Percentiles rank a stretch among this genome's conserved stretches.
These are phyloP conservation scores for Etheostoma nigrum DNA, from an alignment of 2,797 vertebrate genomes.

Conservation along the genomic window DNA sequence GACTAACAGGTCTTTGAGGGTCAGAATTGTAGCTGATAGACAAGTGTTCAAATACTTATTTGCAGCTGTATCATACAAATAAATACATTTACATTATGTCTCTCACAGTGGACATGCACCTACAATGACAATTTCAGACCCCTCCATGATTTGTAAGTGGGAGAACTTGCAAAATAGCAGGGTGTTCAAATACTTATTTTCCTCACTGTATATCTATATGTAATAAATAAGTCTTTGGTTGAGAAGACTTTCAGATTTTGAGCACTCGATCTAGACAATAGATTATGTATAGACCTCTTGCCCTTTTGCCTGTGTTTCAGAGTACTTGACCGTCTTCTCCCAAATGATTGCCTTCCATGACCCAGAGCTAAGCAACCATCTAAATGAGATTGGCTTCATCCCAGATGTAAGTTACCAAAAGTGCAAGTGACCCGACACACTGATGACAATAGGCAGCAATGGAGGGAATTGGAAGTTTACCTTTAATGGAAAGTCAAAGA, in stretches of 20 bases:
- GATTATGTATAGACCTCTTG: not conserved
- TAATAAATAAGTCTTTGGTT: not conserved
- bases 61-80: too few relatives aligned
- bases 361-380: constrained; percentile 97
- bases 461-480: constrained; percentile 36
- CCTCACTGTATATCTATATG: too few relatives aligned
- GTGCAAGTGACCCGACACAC: constrained; percentile 18
- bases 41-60: too few relatives aligned
- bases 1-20: too few relatives aligned
- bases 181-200: too few relatives aligned
- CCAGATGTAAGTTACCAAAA: constrained; percentile 92
- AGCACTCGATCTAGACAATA: not conserved
- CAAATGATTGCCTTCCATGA: constrained; percentile 99
- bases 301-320: constrained; percentile 79
- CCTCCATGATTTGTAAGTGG: too few relatives aligned
- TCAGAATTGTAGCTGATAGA: too few relatives aligned
- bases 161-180: too few relatives aligned
- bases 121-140: too few relatives aligned
- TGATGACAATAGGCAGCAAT: constrained; percentile 25
- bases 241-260: not conserved
- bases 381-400: constrained; percentile 99
- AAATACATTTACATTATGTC: too few relatives aligned
- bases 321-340: constrained; percentile 98
- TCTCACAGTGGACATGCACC: too few relatives aligned
- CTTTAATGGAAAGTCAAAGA: constrained; percentile 42